phyloP scores from a whole-genome alignment of 2,797 vertebrate species.

The Acanthornis magna region DNA sequence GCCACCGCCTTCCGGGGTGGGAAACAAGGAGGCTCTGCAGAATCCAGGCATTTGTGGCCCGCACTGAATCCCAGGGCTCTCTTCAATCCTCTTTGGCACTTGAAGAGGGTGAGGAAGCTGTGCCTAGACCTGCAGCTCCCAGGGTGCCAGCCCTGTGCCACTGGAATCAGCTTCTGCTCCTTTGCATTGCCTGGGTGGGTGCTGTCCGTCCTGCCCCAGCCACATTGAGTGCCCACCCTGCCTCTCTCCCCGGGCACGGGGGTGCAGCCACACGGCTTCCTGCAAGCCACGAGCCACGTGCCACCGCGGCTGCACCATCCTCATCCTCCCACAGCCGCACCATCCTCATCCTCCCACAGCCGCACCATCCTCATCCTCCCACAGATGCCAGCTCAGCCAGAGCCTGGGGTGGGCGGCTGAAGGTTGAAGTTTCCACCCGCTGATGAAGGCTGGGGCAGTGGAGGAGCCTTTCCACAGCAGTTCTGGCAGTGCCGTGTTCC shows the following conservation, averaged over 20 bases:
- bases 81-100: background rate
- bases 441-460: accelerated
- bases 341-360: background rate
- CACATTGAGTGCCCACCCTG: accelerated
- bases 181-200: accelerated
- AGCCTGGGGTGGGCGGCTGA: accelerated
- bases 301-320: accelerated
- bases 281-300: background rate
- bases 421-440: background rate
- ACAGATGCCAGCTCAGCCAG: accelerated
- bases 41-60: background rate
- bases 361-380: too few relatives aligned
- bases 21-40: background rate
- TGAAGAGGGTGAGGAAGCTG: background rate
- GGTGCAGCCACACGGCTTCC: background rate
- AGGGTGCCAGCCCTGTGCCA: background rate
- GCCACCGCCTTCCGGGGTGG: background rate
- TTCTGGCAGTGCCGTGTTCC: accelerated
- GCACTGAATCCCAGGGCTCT: background rate
- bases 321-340: background rate
- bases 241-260: accelerated
- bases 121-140: background rate
- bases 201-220: background rate
- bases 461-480: background rate
- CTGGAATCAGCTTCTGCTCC: background rate